Base-by-base conservation (phyloP, 2,797 vertebrate species). In the Setipinna tenuifilis region DNA sequence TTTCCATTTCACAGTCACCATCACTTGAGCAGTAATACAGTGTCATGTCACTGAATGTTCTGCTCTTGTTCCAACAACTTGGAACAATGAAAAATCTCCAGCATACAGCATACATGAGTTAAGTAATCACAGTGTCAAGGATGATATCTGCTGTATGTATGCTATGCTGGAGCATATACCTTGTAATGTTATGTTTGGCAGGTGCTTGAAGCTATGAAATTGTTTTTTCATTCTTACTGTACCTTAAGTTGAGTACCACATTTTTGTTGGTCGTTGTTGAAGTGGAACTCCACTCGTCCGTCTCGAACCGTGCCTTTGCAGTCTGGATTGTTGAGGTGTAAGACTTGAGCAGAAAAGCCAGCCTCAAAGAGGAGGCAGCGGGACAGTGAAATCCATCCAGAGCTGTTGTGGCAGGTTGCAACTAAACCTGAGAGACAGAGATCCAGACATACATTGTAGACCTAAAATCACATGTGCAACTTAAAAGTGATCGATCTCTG, bases 281-380 rank as follows among this genome's bases (percentile, higher is more conserved):
- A 78, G 5, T 78, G 71, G 71, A 78, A 78, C 3, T 78, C 16
- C 35, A 78, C 71, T 19, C 6, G 35, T 41, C 71, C 71, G 9
- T 78, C 35, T 44, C 3, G 71, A 2, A 78, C 71, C 21, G 71
- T 78, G 6, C 71, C 71, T 21, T 19, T 78, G 17, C 71, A 78
- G 71, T 21, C 1, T 21, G 35, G 35, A 21, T 78, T 19, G 35
- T n/a, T 78, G 71, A 78, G 71, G 71, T 78, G 71, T 0, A 78
- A 41, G 35, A 78, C 19, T 6, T 44, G 16, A 19, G 35, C 71
- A 44, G 71, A 6, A 78, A 78, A 78, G 0, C 71, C 71, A 44
- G 71, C 71, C 31, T 78, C 71, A 78, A 41, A 44, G 71, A 78
- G 71, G 17, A 78, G 71, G 71, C 71, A 78, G 19, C 71, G 35